Evolutionary conservation across 1,140 invertebrate genomes (phyloP).

Genomic region (Drosophila triauraria): DNA sequence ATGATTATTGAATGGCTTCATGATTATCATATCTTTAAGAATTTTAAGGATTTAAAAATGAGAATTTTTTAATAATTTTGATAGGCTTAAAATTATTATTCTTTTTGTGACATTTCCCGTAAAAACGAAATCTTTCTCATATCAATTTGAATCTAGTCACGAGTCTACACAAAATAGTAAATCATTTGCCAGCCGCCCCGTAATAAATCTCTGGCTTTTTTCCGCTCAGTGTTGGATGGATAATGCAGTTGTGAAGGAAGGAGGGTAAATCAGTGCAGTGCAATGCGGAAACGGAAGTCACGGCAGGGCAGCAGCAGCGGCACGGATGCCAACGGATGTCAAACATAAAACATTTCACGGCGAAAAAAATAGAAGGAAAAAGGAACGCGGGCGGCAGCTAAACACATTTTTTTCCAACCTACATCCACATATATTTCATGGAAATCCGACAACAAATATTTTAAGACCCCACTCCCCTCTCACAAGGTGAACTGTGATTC

Average conservation of each 20-base stretch:
- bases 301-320: slow-evolving; percentile 25
- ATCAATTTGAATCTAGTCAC: background rate
- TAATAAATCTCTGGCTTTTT: slow-evolving; percentile 1
- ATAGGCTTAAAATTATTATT: too few relatives aligned
- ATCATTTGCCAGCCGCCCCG: background rate
- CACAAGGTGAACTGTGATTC: slow-evolving; percentile 12
- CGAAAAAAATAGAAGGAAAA: background rate
- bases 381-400: slow-evolving; percentile 1
- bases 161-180: background rate
- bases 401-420: background rate
- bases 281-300: slow-evolving; percentile 65
- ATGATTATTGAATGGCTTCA: too few relatives aligned
- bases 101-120: too few relatives aligned
- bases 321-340: slow-evolving; percentile 58
- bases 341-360: slow-evolving; percentile 56
- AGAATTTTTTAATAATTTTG: too few relatives aligned
- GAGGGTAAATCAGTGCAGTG: slow-evolving; percentile 28
- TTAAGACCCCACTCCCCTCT: background rate
- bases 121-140: background rate
- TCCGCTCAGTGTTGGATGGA: slow-evolving; percentile 20
- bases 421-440: slow-evolving; percentile 30
- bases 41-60: too few relatives aligned
- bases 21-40: too few relatives aligned
- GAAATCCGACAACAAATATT: slow-evolving; percentile 34
- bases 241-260: slow-evolving; percentile 23